Evolutionary conservation across 2,797 vertebrate genomes (phyloP), one percentile per base, ranked within the genome.

Genomic region (Tinamus major): DNA sequence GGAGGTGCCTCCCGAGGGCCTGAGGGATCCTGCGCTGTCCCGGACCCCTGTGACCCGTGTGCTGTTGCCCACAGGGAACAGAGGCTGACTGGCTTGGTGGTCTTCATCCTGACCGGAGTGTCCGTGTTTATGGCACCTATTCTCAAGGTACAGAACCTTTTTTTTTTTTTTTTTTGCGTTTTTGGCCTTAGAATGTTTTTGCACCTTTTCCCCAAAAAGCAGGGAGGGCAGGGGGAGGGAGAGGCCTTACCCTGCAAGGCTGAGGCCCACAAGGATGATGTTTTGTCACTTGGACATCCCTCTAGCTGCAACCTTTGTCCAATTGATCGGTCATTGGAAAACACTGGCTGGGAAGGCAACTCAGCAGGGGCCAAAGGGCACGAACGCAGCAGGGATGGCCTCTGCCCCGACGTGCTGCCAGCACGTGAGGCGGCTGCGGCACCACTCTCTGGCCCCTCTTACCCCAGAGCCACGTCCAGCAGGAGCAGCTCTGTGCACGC

Each of bases 101-200:
- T 98, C 78, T 98, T 98, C 71, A 33, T 97, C 62, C 97, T 98
- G n/a, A 98, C 91, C 6, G 98, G 98, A 17, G 11, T 95, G 31
- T 98, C 98, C 0, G 59, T 98, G 59, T 98, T 98, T 94, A 90
- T 98, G 94, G 97, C 98, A n/a, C 97, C 98, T 0, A 7, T 98
- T 72, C 98, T 98, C 83, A 97, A 98, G 98, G 98, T 98, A 98
- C 59, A 68, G 51, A 56, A 51, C 49, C 55, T 35, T 58, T 58
- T 27, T 19, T 65, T 58, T 27, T 21, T 65, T n/a, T n/a, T n/a
- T n/a, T n/a, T n/a, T n/a, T n/a, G n/a, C n/a, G n/a, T n/a, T n/a
- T n/a, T n/a, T 33, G 72, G 37, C 24, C 21, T 31, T 31, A 14
- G n/a, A 17, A 39, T 29, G 31, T 35, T 51, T 64, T 53, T 35